Percentiles rank a stretch among this genome's conserved stretches.
These are phyloP conservation scores for Hoplias malabaricus DNA, from an alignment of 2,113 vertebrate species.

Conservation along the genomic window DNA sequence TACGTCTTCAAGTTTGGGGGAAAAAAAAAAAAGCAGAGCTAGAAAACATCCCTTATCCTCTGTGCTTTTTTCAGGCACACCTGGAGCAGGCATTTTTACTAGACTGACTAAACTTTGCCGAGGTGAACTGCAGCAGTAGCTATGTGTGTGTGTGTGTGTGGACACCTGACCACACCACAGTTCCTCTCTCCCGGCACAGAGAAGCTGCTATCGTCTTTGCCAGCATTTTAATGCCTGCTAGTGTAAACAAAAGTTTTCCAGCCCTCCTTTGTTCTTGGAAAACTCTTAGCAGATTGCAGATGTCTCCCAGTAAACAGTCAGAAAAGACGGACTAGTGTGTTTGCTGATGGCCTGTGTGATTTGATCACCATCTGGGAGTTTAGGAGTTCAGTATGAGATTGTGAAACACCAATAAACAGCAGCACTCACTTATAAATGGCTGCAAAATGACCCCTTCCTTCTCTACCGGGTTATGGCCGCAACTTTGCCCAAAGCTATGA, in stretches of 20 bases:
- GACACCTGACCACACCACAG: neutral
- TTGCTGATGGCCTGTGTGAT: neutral
- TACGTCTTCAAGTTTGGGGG: conserved; percentile 26
- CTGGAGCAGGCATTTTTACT: conserved; percentile 67
- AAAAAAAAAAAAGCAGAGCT: conserved; percentile 58
- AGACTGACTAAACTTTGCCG: conserved; percentile 47
- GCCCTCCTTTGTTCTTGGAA: neutral
- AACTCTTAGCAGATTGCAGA: conserved; percentile 4
- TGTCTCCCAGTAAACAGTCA: neutral
- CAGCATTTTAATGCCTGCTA: neutral
- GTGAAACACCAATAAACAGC: conserved; percentile 2
- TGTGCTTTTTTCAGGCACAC: conserved; percentile 59
- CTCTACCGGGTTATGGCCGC: neutral
- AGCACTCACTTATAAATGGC: neutral
- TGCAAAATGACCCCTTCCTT: conserved; percentile 10
- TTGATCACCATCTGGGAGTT: conserved; percentile 15
- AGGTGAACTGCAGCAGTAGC: conserved; percentile 7
- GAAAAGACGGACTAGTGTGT: neutral
- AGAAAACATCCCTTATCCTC: conserved; percentile 41
- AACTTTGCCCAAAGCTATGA: conserved; percentile 6
- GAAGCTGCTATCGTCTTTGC: neutral
- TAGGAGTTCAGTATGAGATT: conserved; percentile 7
- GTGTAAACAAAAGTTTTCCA: neutral
- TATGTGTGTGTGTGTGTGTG: conserved; percentile 6
- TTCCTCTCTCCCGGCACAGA: neutral